A percentile compares a stretch with the other conserved stretches of the same genome.
These are phyloP conservation scores for Potorous gilbertii DNA, from an alignment of 2,797 vertebrate genomes.

Conservation along the genomic window DNA sequence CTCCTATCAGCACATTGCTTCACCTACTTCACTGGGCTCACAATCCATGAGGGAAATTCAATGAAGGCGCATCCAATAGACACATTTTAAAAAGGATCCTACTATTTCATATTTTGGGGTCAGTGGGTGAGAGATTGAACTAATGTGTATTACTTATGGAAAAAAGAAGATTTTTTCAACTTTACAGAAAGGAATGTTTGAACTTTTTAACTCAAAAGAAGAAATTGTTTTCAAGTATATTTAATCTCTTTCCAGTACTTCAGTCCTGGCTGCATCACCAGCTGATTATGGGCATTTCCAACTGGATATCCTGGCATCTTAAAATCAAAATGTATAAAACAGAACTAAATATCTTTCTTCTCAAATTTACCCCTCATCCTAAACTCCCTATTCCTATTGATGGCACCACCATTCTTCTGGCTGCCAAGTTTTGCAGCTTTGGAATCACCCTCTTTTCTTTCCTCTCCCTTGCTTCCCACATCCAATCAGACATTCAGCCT, in stretches of 20 bases:
- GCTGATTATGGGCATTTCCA: neutral
- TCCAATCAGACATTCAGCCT: neutral
- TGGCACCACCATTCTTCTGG: neutral
- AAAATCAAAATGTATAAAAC: neutral
- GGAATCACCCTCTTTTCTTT: neutral
- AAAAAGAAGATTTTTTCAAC: conserved; percentile 14
- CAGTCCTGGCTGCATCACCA: neutral
- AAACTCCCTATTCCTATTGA: neutral
- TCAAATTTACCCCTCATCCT: neutral
- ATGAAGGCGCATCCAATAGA: conserved; percentile 7
- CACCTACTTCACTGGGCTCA: neutral
- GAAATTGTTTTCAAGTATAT: neutral
- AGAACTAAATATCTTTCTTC: neutral
- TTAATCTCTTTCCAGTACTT: neutral
- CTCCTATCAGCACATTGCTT: neutral
- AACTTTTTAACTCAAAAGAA: conserved; percentile 6
- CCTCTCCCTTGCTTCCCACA: neutral
- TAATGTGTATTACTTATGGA: neutral
- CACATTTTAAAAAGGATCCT: neutral
- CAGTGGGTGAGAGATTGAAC: neutral
- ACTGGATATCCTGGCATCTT: neutral
- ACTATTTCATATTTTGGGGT: neutral
- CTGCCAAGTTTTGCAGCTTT: neutral
- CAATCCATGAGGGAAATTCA: neutral
- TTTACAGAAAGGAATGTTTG: neutral